These are phyloP conservation scores for Falcaria lacertinaria DNA, from an alignment of 2,888 invertebrate genomes.

Conservation along the genomic window DNA sequence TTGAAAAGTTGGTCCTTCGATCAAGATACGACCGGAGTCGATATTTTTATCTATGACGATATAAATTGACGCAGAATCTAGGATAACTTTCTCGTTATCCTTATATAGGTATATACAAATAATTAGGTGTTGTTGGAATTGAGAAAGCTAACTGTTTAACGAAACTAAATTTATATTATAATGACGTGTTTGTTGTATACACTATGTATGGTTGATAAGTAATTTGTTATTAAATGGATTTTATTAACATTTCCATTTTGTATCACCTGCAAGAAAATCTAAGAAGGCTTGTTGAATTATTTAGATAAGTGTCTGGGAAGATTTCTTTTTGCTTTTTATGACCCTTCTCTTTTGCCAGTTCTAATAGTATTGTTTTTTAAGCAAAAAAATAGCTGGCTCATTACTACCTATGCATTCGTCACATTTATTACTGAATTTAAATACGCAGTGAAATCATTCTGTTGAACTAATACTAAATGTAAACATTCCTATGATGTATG, in stretches of 20 bases:
- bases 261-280: too few relatives aligned
- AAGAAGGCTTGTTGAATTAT: too few relatives aligned
- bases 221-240: slow-evolving; percentile 22
- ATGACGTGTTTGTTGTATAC: slow-evolving; percentile 6
- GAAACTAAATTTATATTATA: slow-evolving; percentile 9
- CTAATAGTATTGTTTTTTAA: too few relatives aligned
- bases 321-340: too few relatives aligned
- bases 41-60: not conserved
- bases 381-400: too few relatives aligned
- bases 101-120: slow-evolving; percentile 7
- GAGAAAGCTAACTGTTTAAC: slow-evolving; percentile 15
- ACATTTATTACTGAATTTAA: too few relatives aligned
- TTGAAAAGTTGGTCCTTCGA: not conserved
- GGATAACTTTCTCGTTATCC: not conserved
- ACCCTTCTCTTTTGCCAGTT: too few relatives aligned
- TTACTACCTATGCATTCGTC: too few relatives aligned
- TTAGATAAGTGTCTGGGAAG: too few relatives aligned
- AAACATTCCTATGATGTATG: slow-evolving; percentile 60
- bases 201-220: slow-evolving; percentile 20
- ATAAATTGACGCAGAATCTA: not conserved
- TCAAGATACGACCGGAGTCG: not conserved
- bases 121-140: slow-evolving; percentile 27
- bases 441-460: too few relatives aligned
- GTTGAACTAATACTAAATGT: too few relatives aligned
- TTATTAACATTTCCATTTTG: slow-evolving; percentile 17